Conservation (phyloP, 1,140 invertebrate genomes). For the Drosophila sturtevanti region DNA sequence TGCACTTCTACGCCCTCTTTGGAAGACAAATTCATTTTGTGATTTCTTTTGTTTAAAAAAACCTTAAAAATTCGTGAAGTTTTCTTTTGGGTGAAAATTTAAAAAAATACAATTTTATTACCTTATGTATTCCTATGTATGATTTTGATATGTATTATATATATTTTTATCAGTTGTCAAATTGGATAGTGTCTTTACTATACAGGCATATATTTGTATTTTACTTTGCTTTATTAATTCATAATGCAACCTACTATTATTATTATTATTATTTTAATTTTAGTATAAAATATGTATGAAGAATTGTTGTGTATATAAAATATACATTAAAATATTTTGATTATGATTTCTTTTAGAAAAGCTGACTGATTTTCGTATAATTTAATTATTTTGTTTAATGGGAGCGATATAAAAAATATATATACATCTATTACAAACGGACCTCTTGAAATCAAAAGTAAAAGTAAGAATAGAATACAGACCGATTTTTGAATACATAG, state of each 20-base stretch:
- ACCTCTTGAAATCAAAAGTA: constrained; percentile 29
- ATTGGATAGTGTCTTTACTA: background rate
- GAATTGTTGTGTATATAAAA: constrained; percentile 79
- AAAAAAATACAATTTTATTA: constrained; percentile 40
- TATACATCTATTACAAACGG: constrained; percentile 8
- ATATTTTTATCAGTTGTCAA: constrained; percentile 43
- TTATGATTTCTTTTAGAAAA: constrained; percentile 61
- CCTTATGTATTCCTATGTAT: constrained; percentile 48
- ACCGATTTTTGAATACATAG: background rate
- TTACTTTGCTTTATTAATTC: constrained; percentile 73
- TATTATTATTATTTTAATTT: constrained; percentile 68
- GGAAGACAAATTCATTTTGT: constrained; percentile 31
- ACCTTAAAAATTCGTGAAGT: background rate
- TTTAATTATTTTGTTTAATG: constrained; percentile 20
- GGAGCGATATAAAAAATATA: background rate
- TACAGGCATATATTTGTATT: constrained; percentile 45
- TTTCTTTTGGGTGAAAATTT: constrained; percentile 3
- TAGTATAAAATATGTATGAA: constrained; percentile 68
- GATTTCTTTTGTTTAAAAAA: background rate
- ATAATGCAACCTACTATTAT: constrained; percentile 65
- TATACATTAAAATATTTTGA: constrained; percentile 73
- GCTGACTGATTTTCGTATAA: constrained; percentile 12
- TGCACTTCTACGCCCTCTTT: constrained; percentile 18
- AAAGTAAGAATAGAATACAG: background rate
- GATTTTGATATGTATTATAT: constrained; percentile 30